These are phyloP conservation scores for Diplodus puntazzo DNA, from an alignment of 2,797 vertebrate species.

Conservation along the genomic window DNA sequence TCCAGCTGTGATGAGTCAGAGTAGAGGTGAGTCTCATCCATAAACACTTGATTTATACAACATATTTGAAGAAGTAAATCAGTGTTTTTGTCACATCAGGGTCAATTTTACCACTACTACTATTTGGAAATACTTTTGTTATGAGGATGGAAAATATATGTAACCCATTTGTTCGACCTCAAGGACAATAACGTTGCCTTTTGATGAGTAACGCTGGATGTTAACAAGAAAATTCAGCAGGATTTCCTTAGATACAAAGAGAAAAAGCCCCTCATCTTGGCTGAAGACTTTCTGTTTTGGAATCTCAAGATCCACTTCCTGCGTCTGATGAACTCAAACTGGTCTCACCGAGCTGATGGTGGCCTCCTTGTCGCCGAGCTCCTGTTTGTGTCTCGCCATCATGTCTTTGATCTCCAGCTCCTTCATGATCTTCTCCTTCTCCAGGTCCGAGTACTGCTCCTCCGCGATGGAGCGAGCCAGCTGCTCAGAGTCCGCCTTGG, in stretches of 20 bases:
- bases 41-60: not conserved
- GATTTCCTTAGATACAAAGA: too few species aligned
- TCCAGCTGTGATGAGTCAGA: constrained; percentile 86
- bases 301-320: not conserved
- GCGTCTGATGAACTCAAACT: not conserved
- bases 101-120: too few species aligned
- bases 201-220: not conserved
- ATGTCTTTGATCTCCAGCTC: constrained; percentile 98
- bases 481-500: constrained; percentile 95
- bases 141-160: not conserved
- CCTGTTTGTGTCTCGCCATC: constrained; percentile 94
- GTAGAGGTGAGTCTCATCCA: constrained; percentile 15
- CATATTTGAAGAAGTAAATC: not conserved
- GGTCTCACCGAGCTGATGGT: constrained; percentile 93
- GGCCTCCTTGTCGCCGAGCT: constrained; percentile 93
- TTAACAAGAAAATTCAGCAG: not conserved
- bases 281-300: not conserved
- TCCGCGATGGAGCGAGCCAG: constrained; percentile 96
- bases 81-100: not conserved
- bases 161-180: not conserved
- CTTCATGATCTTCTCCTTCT: constrained; percentile 99
- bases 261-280: not conserved
- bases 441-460: constrained; percentile 95
- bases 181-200: not conserved
- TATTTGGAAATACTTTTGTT: not conserved